Conservation (phyloP, 2,113 vertebrate species). For the Phrynosoma platyrhinos region DNA sequence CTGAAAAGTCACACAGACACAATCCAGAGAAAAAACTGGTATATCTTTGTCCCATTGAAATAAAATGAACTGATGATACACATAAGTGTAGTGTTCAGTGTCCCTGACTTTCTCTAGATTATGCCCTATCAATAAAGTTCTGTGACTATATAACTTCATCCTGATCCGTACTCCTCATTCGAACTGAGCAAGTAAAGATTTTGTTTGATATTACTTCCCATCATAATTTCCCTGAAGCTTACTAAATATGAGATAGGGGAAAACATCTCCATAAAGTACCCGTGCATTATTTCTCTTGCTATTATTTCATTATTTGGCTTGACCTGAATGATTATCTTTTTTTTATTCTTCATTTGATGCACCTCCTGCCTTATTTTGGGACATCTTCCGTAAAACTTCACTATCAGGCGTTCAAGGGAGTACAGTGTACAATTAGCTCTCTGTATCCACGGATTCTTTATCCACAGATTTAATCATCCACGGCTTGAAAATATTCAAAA, state of each 20-base stretch:
- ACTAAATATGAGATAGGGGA: slow-evolving; percentile 19
- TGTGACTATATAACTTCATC: neutral
- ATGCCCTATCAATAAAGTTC: neutral
- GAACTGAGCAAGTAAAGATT: slow-evolving; percentile 38
- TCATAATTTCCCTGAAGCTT: too few relatives aligned
- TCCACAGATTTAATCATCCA: too few relatives aligned
- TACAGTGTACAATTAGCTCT: slow-evolving; percentile 45
- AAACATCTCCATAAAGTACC: slow-evolving; percentile 35
- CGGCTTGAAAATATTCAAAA: too few relatives aligned
- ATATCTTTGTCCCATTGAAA: neutral
- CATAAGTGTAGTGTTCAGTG: neutral
- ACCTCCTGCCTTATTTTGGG: slow-evolving; percentile 42
- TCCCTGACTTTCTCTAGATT: neutral
- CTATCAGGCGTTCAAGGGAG: slow-evolving; percentile 64
- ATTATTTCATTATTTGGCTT: too few relatives aligned
- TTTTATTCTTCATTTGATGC: slow-evolving; percentile 61
- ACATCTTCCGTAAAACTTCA: slow-evolving; percentile 66
- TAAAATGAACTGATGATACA: neutral
- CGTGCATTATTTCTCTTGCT: too few relatives aligned
- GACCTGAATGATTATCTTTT: slow-evolving; percentile 49
- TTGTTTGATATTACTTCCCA: slow-evolving; percentile 22
- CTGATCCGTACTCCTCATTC: slow-evolving; percentile 32
- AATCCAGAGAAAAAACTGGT: neutral
- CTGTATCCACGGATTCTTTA: too few relatives aligned
- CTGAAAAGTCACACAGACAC: neutral